Conservation (phyloP, 1,140 invertebrate species). For the Formica exsecta region DNA sequence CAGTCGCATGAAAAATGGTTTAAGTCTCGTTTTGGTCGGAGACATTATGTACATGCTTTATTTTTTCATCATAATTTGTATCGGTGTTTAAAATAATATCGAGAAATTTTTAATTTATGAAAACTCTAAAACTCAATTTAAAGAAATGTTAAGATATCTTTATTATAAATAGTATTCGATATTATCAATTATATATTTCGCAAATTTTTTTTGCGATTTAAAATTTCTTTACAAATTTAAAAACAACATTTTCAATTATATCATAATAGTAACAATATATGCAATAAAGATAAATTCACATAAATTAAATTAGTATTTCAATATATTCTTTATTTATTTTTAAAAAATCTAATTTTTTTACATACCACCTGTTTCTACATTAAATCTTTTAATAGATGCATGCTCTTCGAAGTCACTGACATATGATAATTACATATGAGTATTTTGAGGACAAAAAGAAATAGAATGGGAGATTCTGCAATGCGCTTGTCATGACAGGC, state of each 20-base stretch:
- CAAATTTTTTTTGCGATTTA: background rate
- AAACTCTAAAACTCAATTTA: background rate
- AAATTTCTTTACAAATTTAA: background rate
- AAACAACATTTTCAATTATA: background rate
- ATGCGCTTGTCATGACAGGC: slow-evolving; percentile 61
- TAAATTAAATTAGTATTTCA: background rate
- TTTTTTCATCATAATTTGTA: background rate
- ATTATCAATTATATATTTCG: background rate
- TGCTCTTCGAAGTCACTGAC: background rate
- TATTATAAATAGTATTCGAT: background rate
- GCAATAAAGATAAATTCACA: background rate
- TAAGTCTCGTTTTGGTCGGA: slow-evolving; percentile 38
- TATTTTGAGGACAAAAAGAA: slow-evolving; percentile 64
- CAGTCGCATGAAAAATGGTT: slow-evolving; percentile 47
- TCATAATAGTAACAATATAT: background rate
- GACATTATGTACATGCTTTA: background rate
- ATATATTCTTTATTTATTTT: background rate
- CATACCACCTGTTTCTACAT: background rate
- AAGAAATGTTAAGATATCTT: too few relatives aligned
- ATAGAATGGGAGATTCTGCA: slow-evolving; percentile 43
- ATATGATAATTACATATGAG: slow-evolving; percentile 65
- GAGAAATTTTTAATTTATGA: background rate
- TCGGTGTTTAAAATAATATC: background rate
- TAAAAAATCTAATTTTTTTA: background rate
- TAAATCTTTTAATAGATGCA: slow-evolving; percentile 32